These are phyloP conservation scores for Trematomus loennbergii DNA, from an alignment of 2,113 vertebrate species.

Conservation along the genomic window DNA sequence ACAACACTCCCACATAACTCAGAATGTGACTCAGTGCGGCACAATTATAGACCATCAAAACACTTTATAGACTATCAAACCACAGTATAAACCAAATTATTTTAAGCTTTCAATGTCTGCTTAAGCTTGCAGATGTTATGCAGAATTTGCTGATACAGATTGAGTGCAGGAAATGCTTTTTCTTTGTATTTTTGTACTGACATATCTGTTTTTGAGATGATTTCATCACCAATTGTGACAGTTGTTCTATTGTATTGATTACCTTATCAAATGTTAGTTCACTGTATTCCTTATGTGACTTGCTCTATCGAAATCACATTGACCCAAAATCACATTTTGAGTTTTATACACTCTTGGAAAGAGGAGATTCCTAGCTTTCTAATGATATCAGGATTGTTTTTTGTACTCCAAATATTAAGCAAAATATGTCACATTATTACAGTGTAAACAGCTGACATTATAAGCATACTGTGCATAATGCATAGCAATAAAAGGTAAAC, in stretches of 20 bases:
- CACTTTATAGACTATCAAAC: conserved; percentile 10
- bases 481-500: neutral
- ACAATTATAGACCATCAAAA: neutral
- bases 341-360: too few relatives aligned
- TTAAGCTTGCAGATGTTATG: conserved; percentile 21
- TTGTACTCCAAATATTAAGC: too few relatives aligned
- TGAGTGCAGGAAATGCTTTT: neutral
- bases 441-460: neutral
- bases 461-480: too few relatives aligned
- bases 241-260: neutral
- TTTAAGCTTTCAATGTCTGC: conserved; percentile 21
- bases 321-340: too few relatives aligned
- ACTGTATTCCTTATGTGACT: neutral
- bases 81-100: conserved; percentile 17
- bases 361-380: too few relatives aligned
- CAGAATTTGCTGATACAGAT: neutral
- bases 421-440: too few relatives aligned
- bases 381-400: too few relatives aligned
- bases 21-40: conserved; percentile 1
- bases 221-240: neutral
- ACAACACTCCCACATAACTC: conserved; percentile 21
- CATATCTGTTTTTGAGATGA: neutral
- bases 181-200: neutral
- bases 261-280: neutral
- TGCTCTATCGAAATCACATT: too few relatives aligned